phyloP scores from a whole-genome alignment of 2,113 vertebrate species.

The Cyphotilapia sp. region DNA sequence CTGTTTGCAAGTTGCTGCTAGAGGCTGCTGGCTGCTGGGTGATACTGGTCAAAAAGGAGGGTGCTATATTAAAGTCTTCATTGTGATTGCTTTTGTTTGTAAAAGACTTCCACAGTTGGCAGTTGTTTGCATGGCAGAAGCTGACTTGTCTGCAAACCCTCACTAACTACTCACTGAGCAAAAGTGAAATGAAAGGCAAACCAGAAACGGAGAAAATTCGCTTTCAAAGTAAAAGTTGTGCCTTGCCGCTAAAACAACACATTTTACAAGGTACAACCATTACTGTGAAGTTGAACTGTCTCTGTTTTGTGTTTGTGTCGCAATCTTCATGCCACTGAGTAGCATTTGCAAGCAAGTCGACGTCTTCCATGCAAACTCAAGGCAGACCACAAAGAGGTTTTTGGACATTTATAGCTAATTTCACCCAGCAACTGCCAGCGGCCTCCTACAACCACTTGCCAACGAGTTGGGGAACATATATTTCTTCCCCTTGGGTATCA shows the following conservation, averaged over 20 bases:
- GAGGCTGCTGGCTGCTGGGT: too few relatives aligned
- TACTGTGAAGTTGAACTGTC: not conserved
- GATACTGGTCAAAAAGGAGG: not conserved
- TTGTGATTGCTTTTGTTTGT: not conserved
- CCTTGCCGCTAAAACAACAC: not conserved
- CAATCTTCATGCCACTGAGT: not conserved
- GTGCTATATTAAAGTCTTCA: not conserved
- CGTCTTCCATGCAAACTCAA: not conserved
- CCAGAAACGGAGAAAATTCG: not conserved
- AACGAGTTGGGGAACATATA: not conserved
- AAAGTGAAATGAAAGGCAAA: not conserved
- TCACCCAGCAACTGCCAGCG: not conserved
- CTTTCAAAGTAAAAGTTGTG: not conserved
- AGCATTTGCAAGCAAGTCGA: not conserved
- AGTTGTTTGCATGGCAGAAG: not conserved
- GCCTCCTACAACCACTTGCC: not conserved
- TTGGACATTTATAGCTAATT: not conserved
- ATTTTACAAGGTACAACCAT: not conserved
- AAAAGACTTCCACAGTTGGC: not conserved
- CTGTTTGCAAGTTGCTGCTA: not conserved
- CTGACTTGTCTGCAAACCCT: not conserved
- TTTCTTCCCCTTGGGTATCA: not conserved
- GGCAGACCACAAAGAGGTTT: not conserved
- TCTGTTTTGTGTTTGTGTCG: not conserved
- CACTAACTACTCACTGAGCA: not conserved